A percentile compares a stretch with the other conserved stretches of the same genome.
These are phyloP conservation scores for Melanostigma gelatinosum DNA, from an alignment of 2,113 vertebrate species.

Conservation along the genomic window DNA sequence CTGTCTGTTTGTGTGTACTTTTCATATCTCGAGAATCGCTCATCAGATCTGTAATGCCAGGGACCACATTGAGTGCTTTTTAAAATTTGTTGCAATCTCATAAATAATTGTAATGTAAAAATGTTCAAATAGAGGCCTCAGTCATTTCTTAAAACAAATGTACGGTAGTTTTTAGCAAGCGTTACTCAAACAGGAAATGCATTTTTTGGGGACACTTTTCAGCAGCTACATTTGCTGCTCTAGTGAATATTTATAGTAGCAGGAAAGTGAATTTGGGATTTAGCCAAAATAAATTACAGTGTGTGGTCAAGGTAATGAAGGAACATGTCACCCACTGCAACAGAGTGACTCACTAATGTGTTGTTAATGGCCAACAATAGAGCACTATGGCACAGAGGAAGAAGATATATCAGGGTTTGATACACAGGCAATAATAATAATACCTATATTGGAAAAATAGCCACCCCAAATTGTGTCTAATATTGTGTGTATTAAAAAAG, in stretches of 20 bases:
- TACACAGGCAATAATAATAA: not conserved
- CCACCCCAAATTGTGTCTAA: not conserved
- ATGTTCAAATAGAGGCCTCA: no score
- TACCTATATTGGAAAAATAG: not conserved
- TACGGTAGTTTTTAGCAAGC: not conserved
- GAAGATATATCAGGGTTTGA: not conserved
- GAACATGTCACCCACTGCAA: not conserved
- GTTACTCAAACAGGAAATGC: not conserved
- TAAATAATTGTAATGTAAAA: no score
- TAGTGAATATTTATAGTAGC: not conserved
- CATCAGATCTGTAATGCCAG: no score
- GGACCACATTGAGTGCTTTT: no score
- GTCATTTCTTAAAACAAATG: not conserved
- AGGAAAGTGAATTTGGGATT: not conserved
- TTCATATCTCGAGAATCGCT: no score
- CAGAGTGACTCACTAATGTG: not conserved
- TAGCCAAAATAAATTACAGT: not conserved
- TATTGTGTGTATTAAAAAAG: not conserved
- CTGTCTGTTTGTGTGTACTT: no score
- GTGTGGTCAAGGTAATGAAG: not conserved
- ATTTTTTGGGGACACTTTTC: not conserved
- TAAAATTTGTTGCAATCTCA: no score
- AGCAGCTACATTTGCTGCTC: not conserved
- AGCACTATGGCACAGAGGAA: not conserved
- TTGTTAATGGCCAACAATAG: not conserved